Evolutionary conservation across 1,140 invertebrate genomes (phyloP).

Genomic region (Teleopsis dalmanni): DNA sequence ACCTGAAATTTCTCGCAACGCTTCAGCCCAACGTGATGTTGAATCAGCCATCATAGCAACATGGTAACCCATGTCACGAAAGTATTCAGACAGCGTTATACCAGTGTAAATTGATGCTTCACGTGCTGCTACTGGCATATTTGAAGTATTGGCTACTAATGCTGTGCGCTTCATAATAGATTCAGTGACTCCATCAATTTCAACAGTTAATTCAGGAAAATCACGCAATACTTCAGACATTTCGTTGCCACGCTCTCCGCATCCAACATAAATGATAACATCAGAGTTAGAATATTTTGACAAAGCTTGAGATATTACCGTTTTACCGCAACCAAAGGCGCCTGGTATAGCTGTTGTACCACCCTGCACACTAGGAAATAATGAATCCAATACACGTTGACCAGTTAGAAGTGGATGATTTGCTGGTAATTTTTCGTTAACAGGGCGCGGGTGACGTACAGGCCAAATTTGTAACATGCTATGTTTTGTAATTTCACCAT

Average conservation of each 20-base stretch:
- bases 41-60: conserved; percentile 86
- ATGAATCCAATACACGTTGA: conserved; percentile 92
- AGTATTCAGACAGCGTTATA: conserved; percentile 73
- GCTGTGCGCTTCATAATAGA: conserved; percentile 99
- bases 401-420: conserved; percentile 95
- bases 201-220: conserved; percentile 92
- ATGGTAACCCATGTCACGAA: conserved; percentile 74
- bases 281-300: conserved; percentile 99
- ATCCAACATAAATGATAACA: conserved; percentile 97
- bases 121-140: conserved; percentile 82
- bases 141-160: conserved; percentile 77
- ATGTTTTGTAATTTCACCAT: conserved; percentile 82
- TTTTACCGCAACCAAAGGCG: conserved; percentile 64
- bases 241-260: conserved; percentile 85
- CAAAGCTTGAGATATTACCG: conserved; percentile 61
- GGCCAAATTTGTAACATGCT: conserved; percentile 93
- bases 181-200: conserved; percentile 88
- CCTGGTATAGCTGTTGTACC: conserved; percentile 99
- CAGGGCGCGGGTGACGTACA: conserved; percentile 88
- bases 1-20: conserved; percentile 77
- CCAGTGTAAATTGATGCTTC: conserved; percentile 82
- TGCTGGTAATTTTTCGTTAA: conserved; percentile 93
- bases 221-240: conserved; percentile 86
- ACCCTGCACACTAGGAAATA: conserved; percentile 97
- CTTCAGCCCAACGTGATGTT: conserved; percentile 79